Evolutionary conservation across 2,888 invertebrate genomes (phyloP).

Genomic region (Idaea biselata): DNA sequence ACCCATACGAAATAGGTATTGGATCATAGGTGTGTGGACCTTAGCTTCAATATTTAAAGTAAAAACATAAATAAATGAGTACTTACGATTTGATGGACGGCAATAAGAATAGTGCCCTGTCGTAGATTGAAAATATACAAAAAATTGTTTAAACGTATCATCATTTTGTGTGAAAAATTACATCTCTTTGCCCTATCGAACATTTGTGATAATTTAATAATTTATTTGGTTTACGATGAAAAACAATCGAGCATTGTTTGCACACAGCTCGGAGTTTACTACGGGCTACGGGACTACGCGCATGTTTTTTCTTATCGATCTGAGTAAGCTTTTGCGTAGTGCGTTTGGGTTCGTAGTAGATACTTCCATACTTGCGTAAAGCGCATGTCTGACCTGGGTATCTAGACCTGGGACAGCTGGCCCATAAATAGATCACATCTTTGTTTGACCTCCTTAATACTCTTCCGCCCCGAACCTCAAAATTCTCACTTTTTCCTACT

Average conservation of each 20-base stretch:
- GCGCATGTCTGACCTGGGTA: slow-evolving; percentile 46
- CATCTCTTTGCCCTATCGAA: slow-evolving; percentile 69
- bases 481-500: too few species aligned
- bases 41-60: neutral
- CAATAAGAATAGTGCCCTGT: slow-evolving; percentile 76
- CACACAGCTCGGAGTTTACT: slow-evolving; percentile 33
- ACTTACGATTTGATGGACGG: slow-evolving; percentile 80
- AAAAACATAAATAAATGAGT: slow-evolving; percentile 18
- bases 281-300: slow-evolving; percentile 40
- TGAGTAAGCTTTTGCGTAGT: slow-evolving; percentile 14
- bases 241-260: slow-evolving; percentile 57
- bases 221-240: slow-evolving; percentile 39
- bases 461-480: neutral
- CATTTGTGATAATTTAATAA: slow-evolving; percentile 59
- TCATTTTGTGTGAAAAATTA: slow-evolving; percentile 66
- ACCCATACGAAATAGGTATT: too few species aligned
- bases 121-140: slow-evolving; percentile 76
- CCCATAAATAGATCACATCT: neutral
- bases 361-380: slow-evolving; percentile 31
- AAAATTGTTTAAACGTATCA: slow-evolving; percentile 72
- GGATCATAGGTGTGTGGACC: too few species aligned
- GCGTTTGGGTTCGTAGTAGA: slow-evolving; percentile 12
- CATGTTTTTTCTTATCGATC: slow-evolving; percentile 69
- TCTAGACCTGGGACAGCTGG: slow-evolving; percentile 12
- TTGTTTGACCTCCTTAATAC: neutral